Evolutionary conservation across 53 echinoderm and acorn worm species (phyloP), one percentile per base, ranked within the genome.

Genomic region (Echinarachnius parma): DNA sequence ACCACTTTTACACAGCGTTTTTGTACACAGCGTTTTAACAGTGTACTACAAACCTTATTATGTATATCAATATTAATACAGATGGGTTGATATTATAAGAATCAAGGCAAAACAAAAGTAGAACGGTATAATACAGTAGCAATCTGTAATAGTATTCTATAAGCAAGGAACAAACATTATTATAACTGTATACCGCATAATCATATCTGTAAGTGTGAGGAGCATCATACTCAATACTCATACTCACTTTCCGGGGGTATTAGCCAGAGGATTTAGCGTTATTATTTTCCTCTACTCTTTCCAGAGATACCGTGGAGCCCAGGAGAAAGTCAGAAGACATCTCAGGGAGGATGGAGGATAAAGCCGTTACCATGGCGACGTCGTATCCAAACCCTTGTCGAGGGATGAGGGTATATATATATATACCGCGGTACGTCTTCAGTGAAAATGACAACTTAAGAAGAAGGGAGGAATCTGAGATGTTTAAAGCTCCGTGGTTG

Each of bases 361-460:
- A 68, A 52, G 33, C 68, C 11, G 68, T 68, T 1, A 10, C 68
- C 68, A 68, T 68, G 68, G 34, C 9, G 30, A 68, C 68, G 68
- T 52, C 32, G 53, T 68, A 68, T 68, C 68, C 68, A 68, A 52
- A 52, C 68, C 68, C n/a, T n/a, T n/a, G n/a, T n/a, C n/a, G n/a
- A n/a, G n/a, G n/a, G n/a, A n/a, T n/a, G n/a, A n/a, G n/a, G n/a
- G n/a, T n/a, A n/a, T n/a, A n/a, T n/a, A n/a, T n/a, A n/a, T n/a
- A n/a, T n/a, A n/a, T n/a, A n/a, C n/a, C n/a, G n/a, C n/a, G n/a
- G n/a, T n/a, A n/a, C n/a, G n/a, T n/a, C n/a, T n/a, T n/a, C n/a
- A n/a, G n/a, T n/a, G n/a, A n/a, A n/a, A n/a, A n/a, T n/a, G n/a
- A n/a, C n/a, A n/a, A n/a, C n/a, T n/a, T n/a, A n/a, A n/a, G n/a